Evolutionary conservation across 1,140 invertebrate species (phyloP).

Genomic region (Anoplolepis gracilipes): DNA sequence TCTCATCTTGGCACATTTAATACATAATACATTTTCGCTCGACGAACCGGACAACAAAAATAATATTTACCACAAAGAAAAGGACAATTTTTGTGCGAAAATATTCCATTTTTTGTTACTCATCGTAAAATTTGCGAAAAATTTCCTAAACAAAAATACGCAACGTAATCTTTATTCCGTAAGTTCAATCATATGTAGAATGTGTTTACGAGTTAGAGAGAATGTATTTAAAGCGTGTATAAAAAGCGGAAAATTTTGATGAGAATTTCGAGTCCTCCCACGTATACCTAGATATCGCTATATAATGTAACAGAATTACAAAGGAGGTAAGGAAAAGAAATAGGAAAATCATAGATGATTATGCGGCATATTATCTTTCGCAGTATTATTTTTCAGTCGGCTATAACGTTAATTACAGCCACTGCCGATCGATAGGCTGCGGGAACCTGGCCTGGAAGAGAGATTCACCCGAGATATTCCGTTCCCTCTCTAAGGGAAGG

Average conservation of each 20-base stretch:
- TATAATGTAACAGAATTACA: background rate
- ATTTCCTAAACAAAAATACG: no score
- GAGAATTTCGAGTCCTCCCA: background rate
- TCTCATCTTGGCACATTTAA: constrained; percentile 17
- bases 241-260: background rate
- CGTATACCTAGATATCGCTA: background rate
- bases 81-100: background rate
- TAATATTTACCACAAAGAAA: background rate
- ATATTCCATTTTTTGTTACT: no score
- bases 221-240: background rate
- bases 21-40: constrained; percentile 26
- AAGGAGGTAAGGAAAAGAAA: background rate
- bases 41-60: background rate
- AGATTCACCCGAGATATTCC: constrained; percentile 47
- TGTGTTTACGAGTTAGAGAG: background rate
- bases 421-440: constrained; percentile 51
- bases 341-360: background rate
- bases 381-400: constrained; percentile 43
- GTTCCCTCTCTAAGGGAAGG: constrained; percentile 47
- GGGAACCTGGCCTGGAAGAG: constrained; percentile 47
- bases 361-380: constrained; percentile 1
- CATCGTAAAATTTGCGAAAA: no score
- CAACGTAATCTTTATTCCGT: background rate
- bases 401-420: constrained; percentile 46
- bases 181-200: background rate